Evolutionary conservation across 2,888 invertebrate genomes (phyloP), one percentile per base, ranked within the genome.

Genomic region (Perizoma affinitatum): DNA sequence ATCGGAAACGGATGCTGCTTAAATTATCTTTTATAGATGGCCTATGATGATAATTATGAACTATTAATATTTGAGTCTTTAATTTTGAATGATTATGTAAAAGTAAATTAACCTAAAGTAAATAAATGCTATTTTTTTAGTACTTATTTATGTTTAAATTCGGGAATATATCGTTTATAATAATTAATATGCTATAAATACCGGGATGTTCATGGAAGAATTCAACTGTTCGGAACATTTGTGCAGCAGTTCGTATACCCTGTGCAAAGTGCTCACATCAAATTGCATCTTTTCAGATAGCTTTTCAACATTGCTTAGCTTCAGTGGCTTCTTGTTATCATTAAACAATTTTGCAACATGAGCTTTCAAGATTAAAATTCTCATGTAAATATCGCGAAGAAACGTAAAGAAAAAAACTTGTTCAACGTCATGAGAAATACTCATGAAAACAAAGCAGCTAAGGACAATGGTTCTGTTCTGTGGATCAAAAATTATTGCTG

Each of bases 151-250:
- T 38, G 5, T 38, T 38, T 38, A 38, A 38, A 38, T 38, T 6
- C 38, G 38, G 38, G 1, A 4, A 38, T 38, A 22, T 22, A 22
- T 22, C 1, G 22, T 22, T 22, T 22, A 22, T 36, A 36, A 5
- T 5, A 36, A 36, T 38, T 38, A 38, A 3, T 38, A 6, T 38
- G 4, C 4, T 38, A 38, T 22, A 22, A 22, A 22, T 22, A 90
- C 88, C 74, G 86, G 81, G 36, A 87, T 71, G 72, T 78, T 80
- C 81, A 89, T 86, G n/a, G 83, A 67, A 9, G 74, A 74, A 66
- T 86, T 88, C 0, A 89, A 76, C 69, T 83, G 75, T 48, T 79
- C 76, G 2, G 86, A 77, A 66, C 83, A 86, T 63, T 80, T 80
- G 66, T 88, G 82, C 61, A 89, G 71, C 53, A 79, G 68, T 63